A percentile compares a stretch with the other conserved stretches of the same genome.
These are phyloP conservation scores for Himalopsyche anomala DNA, from an alignment of 2,888 invertebrate species.

Conservation along the genomic window DNA sequence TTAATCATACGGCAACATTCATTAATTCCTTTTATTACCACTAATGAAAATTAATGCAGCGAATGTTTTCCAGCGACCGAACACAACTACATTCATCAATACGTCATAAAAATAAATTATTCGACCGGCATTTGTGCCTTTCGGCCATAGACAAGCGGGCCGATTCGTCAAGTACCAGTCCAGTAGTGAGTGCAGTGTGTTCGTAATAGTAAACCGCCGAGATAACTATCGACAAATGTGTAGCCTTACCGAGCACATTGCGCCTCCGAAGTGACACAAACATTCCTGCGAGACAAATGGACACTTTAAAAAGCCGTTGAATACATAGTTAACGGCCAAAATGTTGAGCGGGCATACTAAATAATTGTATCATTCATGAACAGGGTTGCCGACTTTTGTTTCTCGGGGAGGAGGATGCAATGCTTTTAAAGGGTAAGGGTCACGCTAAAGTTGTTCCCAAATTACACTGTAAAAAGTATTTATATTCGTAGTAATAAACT, in stretches of 20 bases:
- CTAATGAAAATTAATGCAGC: slow-evolving; percentile 12
- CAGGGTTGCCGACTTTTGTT: background rate
- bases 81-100: background rate
- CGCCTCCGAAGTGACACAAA: background rate
- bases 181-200: background rate
- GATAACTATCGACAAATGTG: background rate
- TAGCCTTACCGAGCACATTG: background rate
- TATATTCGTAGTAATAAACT: too few species aligned
- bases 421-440: background rate
- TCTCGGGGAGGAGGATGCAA: background rate
- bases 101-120: background rate
- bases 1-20: too few species aligned
- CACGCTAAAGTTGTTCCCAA: too few species aligned
- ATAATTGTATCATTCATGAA: background rate
- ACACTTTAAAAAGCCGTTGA: slow-evolving; percentile 25
- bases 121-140: background rate
- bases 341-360: background rate
- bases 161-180: background rate
- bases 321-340: slow-evolving; percentile 20
- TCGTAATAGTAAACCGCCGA: slow-evolving; percentile 8
- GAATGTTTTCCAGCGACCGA: slow-evolving; percentile 10
- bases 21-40: background rate
- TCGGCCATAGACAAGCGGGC: background rate
- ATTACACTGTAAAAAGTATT: too few species aligned
- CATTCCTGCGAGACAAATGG: slow-evolving; percentile 26